These are phyloP conservation scores for Boulengeromyrus knoepffleri DNA, from an alignment of 2,113 vertebrate genomes.

Conservation along the genomic window DNA sequence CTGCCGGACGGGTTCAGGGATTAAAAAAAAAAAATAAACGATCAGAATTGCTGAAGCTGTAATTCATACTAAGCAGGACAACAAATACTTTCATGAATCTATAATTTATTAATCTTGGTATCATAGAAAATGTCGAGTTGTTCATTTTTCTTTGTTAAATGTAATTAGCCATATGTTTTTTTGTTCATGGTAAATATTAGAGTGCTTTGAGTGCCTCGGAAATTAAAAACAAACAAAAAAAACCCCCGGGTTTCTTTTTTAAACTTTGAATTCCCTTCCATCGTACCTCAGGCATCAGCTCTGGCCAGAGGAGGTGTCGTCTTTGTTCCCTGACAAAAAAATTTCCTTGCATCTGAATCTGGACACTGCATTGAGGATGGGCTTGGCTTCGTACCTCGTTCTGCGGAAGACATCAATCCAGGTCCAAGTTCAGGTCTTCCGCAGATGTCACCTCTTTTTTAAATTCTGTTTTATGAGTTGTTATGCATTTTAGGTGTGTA, in stretches of 20 bases:
- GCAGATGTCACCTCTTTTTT: background rate
- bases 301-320: background rate
- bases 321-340: background rate
- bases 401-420: background rate
- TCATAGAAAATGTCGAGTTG: background rate
- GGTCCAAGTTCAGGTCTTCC: background rate
- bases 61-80: background rate
- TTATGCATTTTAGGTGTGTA: background rate
- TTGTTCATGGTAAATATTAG: background rate
- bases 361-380: background rate
- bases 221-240: background rate
- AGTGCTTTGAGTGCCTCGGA: background rate
- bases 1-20: background rate
- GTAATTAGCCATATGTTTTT: background rate
- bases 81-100: background rate
- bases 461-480: background rate
- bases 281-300: background rate
- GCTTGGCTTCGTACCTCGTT: background rate
- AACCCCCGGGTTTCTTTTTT: background rate
- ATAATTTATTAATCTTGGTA: background rate
- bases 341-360: background rate
- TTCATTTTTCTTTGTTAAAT: background rate
- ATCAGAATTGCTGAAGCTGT: background rate
- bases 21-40: background rate
- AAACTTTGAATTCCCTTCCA: background rate